These are phyloP conservation scores for Megaceryle torquata DNA, from an alignment of 2,113 vertebrate genomes.

Conservation along the genomic window DNA sequence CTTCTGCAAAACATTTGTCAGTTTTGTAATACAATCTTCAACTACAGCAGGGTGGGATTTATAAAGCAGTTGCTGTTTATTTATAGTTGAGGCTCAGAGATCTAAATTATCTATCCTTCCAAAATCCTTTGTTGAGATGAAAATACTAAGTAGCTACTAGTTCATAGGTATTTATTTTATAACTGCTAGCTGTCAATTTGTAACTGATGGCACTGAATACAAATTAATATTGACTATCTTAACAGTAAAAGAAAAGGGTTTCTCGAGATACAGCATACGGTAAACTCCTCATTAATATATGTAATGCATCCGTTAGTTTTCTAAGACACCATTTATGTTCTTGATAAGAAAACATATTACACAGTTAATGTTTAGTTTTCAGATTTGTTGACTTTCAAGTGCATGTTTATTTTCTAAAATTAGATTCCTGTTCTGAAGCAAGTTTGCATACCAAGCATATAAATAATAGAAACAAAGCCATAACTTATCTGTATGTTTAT, in stretches of 20 bases:
- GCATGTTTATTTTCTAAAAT: conserved; percentile 66
- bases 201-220: conserved; percentile 46
- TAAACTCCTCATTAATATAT: conserved; percentile 27
- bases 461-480: conserved; percentile 33
- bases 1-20: conserved; percentile 73
- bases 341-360: conserved; percentile 51
- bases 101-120: conserved; percentile 63
- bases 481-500: conserved; percentile 6
- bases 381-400: conserved; percentile 48
- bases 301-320: conserved; percentile 12
- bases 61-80: conserved; percentile 52
- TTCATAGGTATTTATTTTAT: conserved; percentile 63
- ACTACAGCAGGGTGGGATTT: conserved; percentile 53
- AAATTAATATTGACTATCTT: conserved; percentile 68
- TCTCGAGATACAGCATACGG: not conserved
- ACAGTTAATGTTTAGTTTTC: conserved; percentile 48
- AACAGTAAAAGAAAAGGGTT: conserved; percentile 47
- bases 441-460: conserved; percentile 3
- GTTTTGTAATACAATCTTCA: conserved; percentile 51
- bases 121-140: conserved; percentile 49
- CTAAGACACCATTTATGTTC: conserved; percentile 30
- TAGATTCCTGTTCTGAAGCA: conserved; percentile 44
- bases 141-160: conserved; percentile 60
- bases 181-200: conserved; percentile 60
- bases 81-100: conserved; percentile 52